Conservation (phyloP, 2,797 vertebrate species). For the Pipistrellus nathusii region DNA sequence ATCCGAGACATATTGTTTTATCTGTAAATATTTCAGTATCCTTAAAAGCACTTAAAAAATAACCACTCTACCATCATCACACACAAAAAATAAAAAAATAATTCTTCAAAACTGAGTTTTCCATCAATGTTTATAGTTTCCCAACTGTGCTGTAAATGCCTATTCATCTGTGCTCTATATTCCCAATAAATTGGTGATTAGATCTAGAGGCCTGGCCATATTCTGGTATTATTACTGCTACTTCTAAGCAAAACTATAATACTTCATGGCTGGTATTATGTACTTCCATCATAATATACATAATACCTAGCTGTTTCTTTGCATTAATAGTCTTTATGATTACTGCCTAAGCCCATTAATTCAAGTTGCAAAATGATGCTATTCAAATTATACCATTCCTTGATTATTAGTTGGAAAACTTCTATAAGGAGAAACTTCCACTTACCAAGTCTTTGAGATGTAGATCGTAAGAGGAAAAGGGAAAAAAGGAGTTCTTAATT, state of each 20-base stretch:
- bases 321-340: slow-evolving; percentile 22
- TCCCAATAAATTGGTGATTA: neutral
- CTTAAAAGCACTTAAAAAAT: slow-evolving; percentile 33
- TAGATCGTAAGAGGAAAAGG: neutral
- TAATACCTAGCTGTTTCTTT: neutral
- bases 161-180: neutral
- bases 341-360: neutral
- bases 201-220: neutral
- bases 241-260: neutral
- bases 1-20: neutral
- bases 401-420: neutral
- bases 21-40: neutral
- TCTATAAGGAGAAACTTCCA: slow-evolving; percentile 12
- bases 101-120: neutral
- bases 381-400: neutral
- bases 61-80: neutral
- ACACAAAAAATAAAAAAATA: neutral
- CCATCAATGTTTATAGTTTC: neutral
- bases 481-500: neutral
- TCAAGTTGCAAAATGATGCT: neutral
- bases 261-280: neutral
- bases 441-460: neutral
- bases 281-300: neutral
- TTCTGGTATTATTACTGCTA: neutral
- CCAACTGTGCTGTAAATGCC: neutral